Base-by-base conservation (phyloP, 2,888 invertebrate species). In the Cheilosia variabilis region DNA sequence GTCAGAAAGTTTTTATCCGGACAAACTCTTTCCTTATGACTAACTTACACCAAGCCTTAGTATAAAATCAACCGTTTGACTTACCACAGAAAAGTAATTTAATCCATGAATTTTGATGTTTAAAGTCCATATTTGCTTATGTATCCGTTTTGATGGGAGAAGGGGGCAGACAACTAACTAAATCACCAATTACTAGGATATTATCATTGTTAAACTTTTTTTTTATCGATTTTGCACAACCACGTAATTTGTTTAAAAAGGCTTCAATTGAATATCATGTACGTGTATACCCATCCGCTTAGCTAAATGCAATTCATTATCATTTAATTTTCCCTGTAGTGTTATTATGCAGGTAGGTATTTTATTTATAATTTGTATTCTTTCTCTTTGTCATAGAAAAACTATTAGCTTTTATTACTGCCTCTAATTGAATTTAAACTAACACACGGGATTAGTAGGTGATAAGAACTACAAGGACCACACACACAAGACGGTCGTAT, bases 21-120 rank as follows among this genome's bases (percentile, higher is more conserved):
- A 66, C 5, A 52, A 2, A 43, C 17, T 13, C 10, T 52, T 0
- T 13, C 15, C 13, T 31, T 0, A 17, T 47, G 27, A 5, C 13
- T 10, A 7, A n/a, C 6, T 5, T 27, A 0, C 27, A 5, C 5
- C 27, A 27, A 27, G 27, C 0, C 7, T 27, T 27, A 27, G 1
- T 27, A 27, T 27, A 27, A 27, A 6, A 27, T 27, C 6, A 55
- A 13, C 37, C 7, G 10, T 13, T 45, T 0, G 6, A 83, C 83
- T 83, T 79, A 83, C 83, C 83, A 72, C 47, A 73, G 50, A 79
- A 73, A 58, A 86, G 45, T 76, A 77, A 57, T 81, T 81, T 81
- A 86, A 81, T 86, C 86, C 86, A 81, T 72, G 72, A 62, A 66
- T 81, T 71, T 86, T 86, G 76, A 81, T 86, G 76, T 72, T 86